Conservation (phyloP, 2,113 vertebrate species). For the Thalassarche chlororhynchos region DNA sequence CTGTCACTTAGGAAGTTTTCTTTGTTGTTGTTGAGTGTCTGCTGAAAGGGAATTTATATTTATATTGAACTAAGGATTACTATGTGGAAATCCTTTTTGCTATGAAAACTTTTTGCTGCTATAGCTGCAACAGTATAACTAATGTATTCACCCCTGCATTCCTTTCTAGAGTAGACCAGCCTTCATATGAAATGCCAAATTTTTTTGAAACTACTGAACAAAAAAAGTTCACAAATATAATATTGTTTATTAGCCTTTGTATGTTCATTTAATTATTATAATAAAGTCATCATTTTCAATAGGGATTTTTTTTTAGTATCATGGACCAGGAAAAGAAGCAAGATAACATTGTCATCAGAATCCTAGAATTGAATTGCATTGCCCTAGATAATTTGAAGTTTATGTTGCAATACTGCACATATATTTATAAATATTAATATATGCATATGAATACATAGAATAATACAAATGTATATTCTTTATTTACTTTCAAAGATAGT, state of each 20-base stretch:
- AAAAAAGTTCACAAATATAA: background rate
- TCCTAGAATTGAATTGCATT: background rate
- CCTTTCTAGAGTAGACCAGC: background rate
- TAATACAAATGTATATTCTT: background rate
- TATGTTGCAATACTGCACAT: background rate
- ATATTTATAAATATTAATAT: background rate
- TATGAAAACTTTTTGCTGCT: background rate
- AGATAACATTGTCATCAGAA: background rate
- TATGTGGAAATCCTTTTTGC: background rate
- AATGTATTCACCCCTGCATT: background rate
- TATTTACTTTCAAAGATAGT: background rate
- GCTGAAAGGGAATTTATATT: background rate
- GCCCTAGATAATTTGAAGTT: background rate
- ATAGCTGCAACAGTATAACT: background rate
- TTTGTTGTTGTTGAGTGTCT: background rate
- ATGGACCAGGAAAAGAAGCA: background rate
- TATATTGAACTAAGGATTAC: background rate
- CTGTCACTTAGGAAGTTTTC: background rate
- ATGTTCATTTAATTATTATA: background rate
- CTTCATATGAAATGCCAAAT: background rate
- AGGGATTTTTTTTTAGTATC: background rate
- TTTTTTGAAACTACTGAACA: background rate
- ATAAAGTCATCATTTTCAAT: background rate
- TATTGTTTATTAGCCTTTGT: background rate
- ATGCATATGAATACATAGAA: background rate